Evolutionary conservation across 2,888 invertebrate genomes (phyloP), one percentile per base, ranked within the genome.

Genomic region (Agriopis aurantiaria): DNA sequence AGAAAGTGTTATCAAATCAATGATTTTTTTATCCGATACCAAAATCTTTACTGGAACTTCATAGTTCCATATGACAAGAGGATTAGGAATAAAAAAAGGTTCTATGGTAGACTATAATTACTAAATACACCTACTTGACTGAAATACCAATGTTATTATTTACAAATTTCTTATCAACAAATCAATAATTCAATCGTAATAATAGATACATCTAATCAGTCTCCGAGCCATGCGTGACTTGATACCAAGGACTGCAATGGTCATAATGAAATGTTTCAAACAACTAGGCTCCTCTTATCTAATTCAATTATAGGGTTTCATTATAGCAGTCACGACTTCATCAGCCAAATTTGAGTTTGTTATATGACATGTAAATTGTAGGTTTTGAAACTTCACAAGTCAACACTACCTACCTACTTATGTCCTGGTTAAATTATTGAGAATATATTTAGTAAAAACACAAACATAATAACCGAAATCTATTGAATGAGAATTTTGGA

Each of bases 311-410:
- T 33, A 33, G 33, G 33, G 33, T 91, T 92, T 89, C 80, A 84
- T 89, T 83, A 90, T 89, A 82, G 76, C 75, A 85, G 90, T 92
- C 92, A 92, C 92, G 92, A 92, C 80, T 81, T 78, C 75, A 71
- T 79, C 78, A 84, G 86, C 82, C 58, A 43, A 74, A 85, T 85
- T 74, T 77, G 68, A 69, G 74, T 76, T 72, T 82, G 83, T 61
- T 70, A 53, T 82, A 80, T 78, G 85, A 85, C 79, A 86, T 83
- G 87, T 81, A 85, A 90, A 89, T 90, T 88, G 82, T 82, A 80
- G 33, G 33, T 33, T 33, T 33, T 33, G 5, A 33, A 4, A 33
- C 33, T 33, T 33, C 17, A 23, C 2, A 23, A 23, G 17, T 23
- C 17, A 23, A 23, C 17, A 23, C 17, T 23, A 23, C 17, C 17